Evolutionary conservation across 2,113 vertebrate species (phyloP).

Genomic region (Alectura lathami): DNA sequence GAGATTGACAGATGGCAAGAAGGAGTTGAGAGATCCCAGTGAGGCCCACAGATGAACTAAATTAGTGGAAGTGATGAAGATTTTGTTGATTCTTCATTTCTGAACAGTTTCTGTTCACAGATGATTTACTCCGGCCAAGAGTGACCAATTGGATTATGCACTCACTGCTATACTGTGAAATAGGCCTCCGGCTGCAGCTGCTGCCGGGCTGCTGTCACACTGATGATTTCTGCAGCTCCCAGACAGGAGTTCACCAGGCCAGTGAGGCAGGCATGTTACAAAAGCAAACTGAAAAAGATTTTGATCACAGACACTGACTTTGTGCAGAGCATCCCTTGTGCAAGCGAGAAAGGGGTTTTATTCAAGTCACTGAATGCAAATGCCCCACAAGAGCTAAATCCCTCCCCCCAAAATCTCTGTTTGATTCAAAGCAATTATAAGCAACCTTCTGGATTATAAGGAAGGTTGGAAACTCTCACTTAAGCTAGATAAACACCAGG

Average conservation of each 20-base stretch:
- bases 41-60: not conserved
- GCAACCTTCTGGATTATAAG: not conserved
- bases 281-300: not conserved
- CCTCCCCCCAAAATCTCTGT: not conserved
- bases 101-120: not conserved
- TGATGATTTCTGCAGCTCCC: not conserved
- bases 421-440: not conserved
- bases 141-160: not conserved
- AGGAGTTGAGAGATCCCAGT: not conserved
- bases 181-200: not conserved
- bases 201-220: not conserved
- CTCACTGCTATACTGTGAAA: slow-evolving; percentile 4
- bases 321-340: not conserved
- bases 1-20: not conserved
- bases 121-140: not conserved
- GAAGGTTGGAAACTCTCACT: not conserved
- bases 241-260: not conserved
- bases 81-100: not conserved
- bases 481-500: not conserved
- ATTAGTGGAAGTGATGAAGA: not conserved
- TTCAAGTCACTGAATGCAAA: not conserved
- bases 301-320: not conserved
- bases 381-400: not conserved
- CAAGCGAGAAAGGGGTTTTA: not conserved
- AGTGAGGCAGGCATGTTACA: not conserved